phyloP scores from a whole-genome alignment of 1,140 invertebrate species.

The Drosophila fuyamai region DNA sequence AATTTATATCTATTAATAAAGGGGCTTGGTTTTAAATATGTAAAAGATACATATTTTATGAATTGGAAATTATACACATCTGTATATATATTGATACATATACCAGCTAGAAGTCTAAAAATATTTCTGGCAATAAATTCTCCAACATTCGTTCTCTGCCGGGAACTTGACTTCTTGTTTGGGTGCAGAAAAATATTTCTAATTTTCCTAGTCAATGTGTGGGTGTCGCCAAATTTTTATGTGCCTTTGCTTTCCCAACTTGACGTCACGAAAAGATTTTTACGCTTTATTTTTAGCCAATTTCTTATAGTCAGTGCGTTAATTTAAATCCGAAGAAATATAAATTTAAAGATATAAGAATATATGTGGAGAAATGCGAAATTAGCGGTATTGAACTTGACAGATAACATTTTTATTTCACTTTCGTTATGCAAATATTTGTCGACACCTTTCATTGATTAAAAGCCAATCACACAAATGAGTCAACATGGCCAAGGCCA shows the following conservation, averaged over 20 bases:
- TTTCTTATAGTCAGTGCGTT: background rate
- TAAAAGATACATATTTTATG: conserved; percentile 18
- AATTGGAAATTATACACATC: conserved; percentile 8
- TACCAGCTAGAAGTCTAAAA: conserved; percentile 17
- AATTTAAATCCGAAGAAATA: conserved; percentile 1
- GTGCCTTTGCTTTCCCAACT: conserved; percentile 34
- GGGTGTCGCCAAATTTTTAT: conserved; percentile 38
- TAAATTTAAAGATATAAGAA: conserved; percentile 3
- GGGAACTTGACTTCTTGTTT: background rate
- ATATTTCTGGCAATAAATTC: conserved; percentile 24
- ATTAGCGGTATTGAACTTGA: conserved; percentile 53
- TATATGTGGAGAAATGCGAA: conserved; percentile 8
- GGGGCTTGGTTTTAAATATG: conserved; percentile 25
- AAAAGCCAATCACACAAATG: conserved; percentile 48
- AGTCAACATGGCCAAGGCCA: conserved; percentile 52
- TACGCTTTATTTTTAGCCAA: conserved; percentile 36
- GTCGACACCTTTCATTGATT: conserved; percentile 41
- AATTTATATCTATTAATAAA: background rate
- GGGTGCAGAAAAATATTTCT: conserved; percentile 21
- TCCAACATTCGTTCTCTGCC: conserved; percentile 17
- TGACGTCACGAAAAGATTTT: conserved; percentile 52
- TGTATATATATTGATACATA: background rate
- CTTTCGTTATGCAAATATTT: conserved; percentile 23
- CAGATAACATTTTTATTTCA: conserved; percentile 19
- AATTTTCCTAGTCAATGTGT: conserved; percentile 36